Base-by-base conservation (phyloP, 2,888 invertebrate species). In the Synergus umbraculus region DNA sequence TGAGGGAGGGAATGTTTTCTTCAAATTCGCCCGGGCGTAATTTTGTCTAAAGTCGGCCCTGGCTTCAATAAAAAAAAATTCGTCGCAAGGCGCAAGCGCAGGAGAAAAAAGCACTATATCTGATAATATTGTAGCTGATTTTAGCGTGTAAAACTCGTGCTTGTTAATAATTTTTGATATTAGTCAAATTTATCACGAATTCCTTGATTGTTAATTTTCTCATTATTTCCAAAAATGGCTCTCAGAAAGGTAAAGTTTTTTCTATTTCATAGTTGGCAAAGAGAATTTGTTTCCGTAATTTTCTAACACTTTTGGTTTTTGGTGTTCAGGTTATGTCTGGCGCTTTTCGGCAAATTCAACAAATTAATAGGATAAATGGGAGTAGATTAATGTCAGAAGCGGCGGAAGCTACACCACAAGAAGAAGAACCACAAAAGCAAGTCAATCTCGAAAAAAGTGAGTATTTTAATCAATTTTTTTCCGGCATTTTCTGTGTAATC, bases 371-470 rank as follows among this genome's bases (percentile, higher is more conserved):
- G 15, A 54, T 73, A 54, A 73, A 22, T 54, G 37, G 69, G 9
- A 73, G 29, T 29, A 54, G 69, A 73, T 73, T 73, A n/a, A 13
- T 73, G 7, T 73, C 69, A 73, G 54, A 54, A 15, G 29, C 12
- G 5, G 49, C 37, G 13, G 15, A 41, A 8, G 5, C 46, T 69
- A 15, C 10, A 1, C 41, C 41, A 2, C 22, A 69, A 13, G 46
- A n/a, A 9, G 44, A 44, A 1, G 44, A 15, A 29, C 22, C 29
- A 2, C 37, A 37, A 37, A 37, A 4, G 37, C 2, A 37, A 13
- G 1, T 9, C 67, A 69, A 46, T 29, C 18, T 69, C 7, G 67
- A 69, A 46, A 69, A 69, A 69, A 69, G 67, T 69, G n/a, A 46
- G 13, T 54, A n/a, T 37, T 37, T 37, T 22, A 0, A 22, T 22